These are phyloP conservation scores for Coregonus ussuriensis DNA, from an alignment of 2,797 vertebrate genomes.

Conservation along the genomic window DNA sequence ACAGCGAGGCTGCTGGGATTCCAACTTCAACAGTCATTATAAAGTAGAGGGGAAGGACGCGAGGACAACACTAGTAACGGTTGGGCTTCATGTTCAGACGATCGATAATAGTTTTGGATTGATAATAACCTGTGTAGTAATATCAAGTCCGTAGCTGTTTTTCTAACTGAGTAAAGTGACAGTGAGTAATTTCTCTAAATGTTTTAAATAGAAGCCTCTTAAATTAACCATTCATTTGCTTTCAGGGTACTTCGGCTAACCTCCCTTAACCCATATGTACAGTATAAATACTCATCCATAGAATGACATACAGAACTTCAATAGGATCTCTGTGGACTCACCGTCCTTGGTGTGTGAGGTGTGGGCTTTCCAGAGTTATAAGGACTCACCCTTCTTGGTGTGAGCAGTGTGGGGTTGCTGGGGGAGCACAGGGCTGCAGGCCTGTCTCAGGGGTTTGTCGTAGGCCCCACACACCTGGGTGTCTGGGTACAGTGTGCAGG, in stretches of 20 bases:
- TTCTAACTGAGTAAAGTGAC: background rate
- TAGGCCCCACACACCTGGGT: conserved; percentile 78
- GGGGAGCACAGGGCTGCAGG: conserved; percentile 78
- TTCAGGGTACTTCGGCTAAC: background rate
- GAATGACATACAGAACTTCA: conserved; percentile 5
- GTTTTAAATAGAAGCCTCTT: background rate
- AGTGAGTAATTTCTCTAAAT: background rate
- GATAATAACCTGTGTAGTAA: background rate
- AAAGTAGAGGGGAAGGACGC: background rate
- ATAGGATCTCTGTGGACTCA: conserved; percentile 31
- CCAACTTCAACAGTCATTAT: background rate
- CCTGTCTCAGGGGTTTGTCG: conserved; percentile 59
- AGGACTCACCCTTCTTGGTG: conserved; percentile 78
- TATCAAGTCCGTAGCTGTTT: background rate
- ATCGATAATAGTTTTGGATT: background rate
- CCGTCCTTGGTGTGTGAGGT: conserved; percentile 53
- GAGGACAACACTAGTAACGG: too few species aligned
- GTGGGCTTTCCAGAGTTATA: conserved; percentile 28
- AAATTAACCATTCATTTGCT: background rate
- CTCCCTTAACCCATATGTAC: background rate
- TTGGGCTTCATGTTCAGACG: too few species aligned
- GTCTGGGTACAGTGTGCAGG: conserved; percentile 83
- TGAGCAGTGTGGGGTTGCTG: conserved; percentile 68
- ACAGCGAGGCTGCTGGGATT: background rate
- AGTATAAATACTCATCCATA: background rate